These are phyloP conservation scores for Buathra laborator DNA, from an alignment of 2,888 invertebrate species.

Conservation along the genomic window DNA sequence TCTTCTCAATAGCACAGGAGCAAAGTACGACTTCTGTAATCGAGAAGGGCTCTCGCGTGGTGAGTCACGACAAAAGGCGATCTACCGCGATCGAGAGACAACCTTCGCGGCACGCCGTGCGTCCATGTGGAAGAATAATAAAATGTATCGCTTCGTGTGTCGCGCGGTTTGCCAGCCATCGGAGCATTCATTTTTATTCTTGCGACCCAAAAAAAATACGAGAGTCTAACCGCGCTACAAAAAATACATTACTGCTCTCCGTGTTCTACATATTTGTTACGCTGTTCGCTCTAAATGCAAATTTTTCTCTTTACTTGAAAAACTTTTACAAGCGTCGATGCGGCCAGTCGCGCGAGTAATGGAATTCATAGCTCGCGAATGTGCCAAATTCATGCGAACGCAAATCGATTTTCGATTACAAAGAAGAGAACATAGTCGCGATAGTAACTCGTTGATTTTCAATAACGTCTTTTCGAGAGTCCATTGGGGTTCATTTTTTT, in stretches of 20 bases:
- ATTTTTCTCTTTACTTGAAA: conserved; percentile 37
- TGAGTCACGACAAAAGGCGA: conserved; percentile 42
- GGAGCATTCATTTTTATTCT: conserved; percentile 4
- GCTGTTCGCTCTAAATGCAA: conserved; percentile 53
- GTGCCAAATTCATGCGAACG: conserved; percentile 34
- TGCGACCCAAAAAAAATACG: conserved; percentile 21
- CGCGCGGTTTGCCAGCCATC: conserved; percentile 4
- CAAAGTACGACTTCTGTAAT: conserved; percentile 16
- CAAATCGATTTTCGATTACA: background rate
- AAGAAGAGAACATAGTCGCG: background rate
- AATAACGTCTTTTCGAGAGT: background rate
- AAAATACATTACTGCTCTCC: background rate
- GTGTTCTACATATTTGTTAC: conserved; percentile 23
- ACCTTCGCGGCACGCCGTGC: background rate
- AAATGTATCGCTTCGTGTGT: background rate
- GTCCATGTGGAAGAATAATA: background rate
- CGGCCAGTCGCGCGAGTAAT: conserved; percentile 25
- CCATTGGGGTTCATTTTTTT: background rate
- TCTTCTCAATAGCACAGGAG: conserved; percentile 12
- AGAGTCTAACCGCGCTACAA: background rate
- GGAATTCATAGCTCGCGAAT: conserved; percentile 36
- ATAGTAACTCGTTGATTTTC: background rate
- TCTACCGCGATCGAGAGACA: conserved; percentile 25
- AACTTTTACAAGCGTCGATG: conserved; percentile 14
- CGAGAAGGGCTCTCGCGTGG: conserved; percentile 26